Evolutionary conservation across 2,888 invertebrate species (phyloP).

Genomic region (Acrobasis suavella): DNA sequence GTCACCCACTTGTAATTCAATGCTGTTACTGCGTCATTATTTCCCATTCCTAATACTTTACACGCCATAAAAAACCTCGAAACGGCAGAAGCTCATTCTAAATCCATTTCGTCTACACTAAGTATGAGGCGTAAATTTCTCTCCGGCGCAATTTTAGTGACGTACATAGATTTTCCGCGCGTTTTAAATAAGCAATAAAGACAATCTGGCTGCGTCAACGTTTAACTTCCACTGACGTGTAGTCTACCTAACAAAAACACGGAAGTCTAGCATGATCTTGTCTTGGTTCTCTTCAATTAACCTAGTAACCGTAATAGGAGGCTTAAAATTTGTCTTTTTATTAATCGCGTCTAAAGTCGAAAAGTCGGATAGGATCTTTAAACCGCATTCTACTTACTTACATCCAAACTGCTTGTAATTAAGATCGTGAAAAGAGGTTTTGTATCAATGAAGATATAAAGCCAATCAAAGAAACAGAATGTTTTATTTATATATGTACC

Average conservation of each 20-base stretch:
- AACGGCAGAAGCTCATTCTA: not conserved
- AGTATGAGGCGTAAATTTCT: not conserved
- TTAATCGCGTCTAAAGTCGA: not conserved
- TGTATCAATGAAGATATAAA: too few relatives aligned
- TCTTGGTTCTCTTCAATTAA: slow-evolving; percentile 29
- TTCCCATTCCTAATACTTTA: not conserved
- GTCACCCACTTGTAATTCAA: not conserved
- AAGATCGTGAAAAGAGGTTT: too few relatives aligned
- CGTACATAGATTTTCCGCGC: not conserved
- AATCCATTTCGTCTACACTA: not conserved
- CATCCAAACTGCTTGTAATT: too few relatives aligned
- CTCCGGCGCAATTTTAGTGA: not conserved
- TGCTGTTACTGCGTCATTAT: too few relatives aligned
- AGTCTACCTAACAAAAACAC: slow-evolving; percentile 24
- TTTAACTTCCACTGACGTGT: slow-evolving; percentile 4
- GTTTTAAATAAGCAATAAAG: not conserved
- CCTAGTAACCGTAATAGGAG: slow-evolving; percentile 32
- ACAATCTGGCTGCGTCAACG: not conserved
- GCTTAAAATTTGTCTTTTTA: slow-evolving; percentile 4
- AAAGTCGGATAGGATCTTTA: too few relatives aligned
- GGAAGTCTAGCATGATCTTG: slow-evolving; percentile 25
- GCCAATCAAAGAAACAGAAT: too few relatives aligned
- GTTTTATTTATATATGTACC: too few relatives aligned
- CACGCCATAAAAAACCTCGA: not conserved
- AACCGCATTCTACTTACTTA: too few relatives aligned